Base-by-base conservation (phyloP, 2,113 vertebrate genomes). In the Gulo gulo region DNA sequence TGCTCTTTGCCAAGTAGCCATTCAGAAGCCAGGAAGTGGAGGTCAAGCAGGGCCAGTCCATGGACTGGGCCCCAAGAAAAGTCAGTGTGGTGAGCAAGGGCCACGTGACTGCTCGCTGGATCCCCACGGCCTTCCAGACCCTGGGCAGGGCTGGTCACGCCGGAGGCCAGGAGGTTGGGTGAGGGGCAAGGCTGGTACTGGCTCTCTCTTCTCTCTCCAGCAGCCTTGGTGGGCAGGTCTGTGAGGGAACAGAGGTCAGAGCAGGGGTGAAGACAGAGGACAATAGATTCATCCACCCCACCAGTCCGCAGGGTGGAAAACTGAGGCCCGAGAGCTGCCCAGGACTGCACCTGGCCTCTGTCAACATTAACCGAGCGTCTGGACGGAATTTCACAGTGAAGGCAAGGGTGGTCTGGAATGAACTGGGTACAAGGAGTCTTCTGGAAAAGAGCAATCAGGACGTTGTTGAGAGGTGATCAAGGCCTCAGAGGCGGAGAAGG, bases 401-500 rank as follows among this genome's bases (percentile, higher is more conserved):
- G 69, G 78, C 36, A 50, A 74, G 65, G 18, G 7, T 12, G 1
- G 31, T 81, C 81, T 94, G 81, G 88, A 52, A 42, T 6, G 34
- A 65, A 16, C n/a, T 1, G 47, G 59, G 2, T 2, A 16, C 4
- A 23, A 80, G 76, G 42, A 61, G 63, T 1, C 42, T 36, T 34
- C 13, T 97, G 97, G 91, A 78, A 95, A 94, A 83, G 20, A 67
- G 7, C 0, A 0, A 55, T 90, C 26, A 1, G 31, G 74, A 47
- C 20, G 57, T 18, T 65, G 34, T 34, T 34, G 71, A 95, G 95
- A 63, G 29, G 3, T 73, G 74, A 91, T 76, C 65, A 34, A 67
- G 47, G 29, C 67, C 73, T 82, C 59, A 89, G 59, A 94, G 76
- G 85, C 61, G 63, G 12, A 88, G 91, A 95, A 97, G 85, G 94